Base-by-base conservation (phyloP, 2,888 invertebrate species). In the Troides helena region DNA sequence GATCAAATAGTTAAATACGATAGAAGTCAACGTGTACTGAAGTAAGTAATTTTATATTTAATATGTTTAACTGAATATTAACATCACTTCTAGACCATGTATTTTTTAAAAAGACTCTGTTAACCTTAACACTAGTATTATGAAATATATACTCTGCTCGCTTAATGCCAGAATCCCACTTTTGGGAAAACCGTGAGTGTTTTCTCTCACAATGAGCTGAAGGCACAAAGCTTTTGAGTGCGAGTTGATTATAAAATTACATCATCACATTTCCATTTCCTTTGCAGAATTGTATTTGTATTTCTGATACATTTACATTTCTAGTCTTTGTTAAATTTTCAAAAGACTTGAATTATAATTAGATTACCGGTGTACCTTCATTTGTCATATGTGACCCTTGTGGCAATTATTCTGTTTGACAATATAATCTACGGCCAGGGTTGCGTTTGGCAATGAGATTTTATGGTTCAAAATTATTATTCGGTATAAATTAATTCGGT, bases 1-100 rank as follows among this genome's bases (percentile, higher is more conserved):
- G 96, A 96, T 85, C 95, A 95, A 88, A 94, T 95, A 81, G 95
- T 95, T 76, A 96, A 96, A 81, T 96, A 96, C 83, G 96, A 96
- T 82, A 94, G 95, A 77, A 95, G 95, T 84, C 96, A 96, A 83
- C 93, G 96, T 72, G 95, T 95, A 76, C 93, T 96, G 74, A 95
- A 95, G 96, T 96, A 83, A 93, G 93, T 90, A 78, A 36, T 43
- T 62, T 56, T 68, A 30, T 46, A 62, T 14, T 50, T 50, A 5
- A 50, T 50, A 50, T 25, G 17, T 62, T 23, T 17, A 46, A 50
- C 6, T 8, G 1, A 50, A 50, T 30, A 36, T 60, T 39, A 59
- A 58, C 25, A 36, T 60, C 36, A 18, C 17, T 60, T 36, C 30
- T 25, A 25, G 4, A 30, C 30, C 30, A 30, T 30, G 30, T 30